phyloP scores from a whole-genome alignment of 2,888 invertebrate species.

The Ochropleura plecta region DNA sequence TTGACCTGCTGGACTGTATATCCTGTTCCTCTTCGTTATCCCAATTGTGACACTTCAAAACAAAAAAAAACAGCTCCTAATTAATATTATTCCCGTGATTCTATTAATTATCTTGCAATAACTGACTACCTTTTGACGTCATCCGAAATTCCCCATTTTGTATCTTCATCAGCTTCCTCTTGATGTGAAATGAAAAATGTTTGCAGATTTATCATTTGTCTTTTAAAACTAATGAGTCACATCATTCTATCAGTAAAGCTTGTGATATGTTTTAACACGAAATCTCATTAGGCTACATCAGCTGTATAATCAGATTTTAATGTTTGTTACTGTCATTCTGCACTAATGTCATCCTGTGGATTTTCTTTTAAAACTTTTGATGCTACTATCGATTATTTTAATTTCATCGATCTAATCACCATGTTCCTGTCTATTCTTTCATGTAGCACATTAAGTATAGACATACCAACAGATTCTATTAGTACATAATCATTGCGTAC shows the following conservation, averaged over 20 bases:
- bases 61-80: constrained; percentile 10
- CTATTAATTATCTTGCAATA: constrained; percentile 39
- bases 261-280: constrained; percentile 60
- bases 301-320: constrained; percentile 57
- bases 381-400: constrained; percentile 1
- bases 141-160: constrained; percentile 50
- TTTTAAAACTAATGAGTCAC: constrained; percentile 67
- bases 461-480: constrained; percentile 53
- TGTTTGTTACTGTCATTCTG: constrained; percentile 56
- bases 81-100: constrained; percentile 15
- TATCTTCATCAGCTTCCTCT: constrained; percentile 59
- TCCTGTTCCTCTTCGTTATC: constrained; percentile 22
- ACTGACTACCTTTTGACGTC: constrained; percentile 50
- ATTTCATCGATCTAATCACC: constrained; percentile 1
- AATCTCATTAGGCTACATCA: constrained; percentile 63
- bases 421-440: constrained; percentile 27
- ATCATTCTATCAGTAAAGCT: constrained; percentile 66
- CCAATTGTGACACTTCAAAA: constrained; percentile 29
- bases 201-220: constrained; percentile 65
- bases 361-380: constrained; percentile 13
- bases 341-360: constrained; percentile 31
- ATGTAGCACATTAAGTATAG: constrained; percentile 39
- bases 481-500: constrained; percentile 69
- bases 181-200: constrained; percentile 63
- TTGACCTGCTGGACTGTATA: constrained; percentile 1